phyloP scores from a whole-genome alignment of 2,888 invertebrate species.

The Argynnis bischoffii region DNA sequence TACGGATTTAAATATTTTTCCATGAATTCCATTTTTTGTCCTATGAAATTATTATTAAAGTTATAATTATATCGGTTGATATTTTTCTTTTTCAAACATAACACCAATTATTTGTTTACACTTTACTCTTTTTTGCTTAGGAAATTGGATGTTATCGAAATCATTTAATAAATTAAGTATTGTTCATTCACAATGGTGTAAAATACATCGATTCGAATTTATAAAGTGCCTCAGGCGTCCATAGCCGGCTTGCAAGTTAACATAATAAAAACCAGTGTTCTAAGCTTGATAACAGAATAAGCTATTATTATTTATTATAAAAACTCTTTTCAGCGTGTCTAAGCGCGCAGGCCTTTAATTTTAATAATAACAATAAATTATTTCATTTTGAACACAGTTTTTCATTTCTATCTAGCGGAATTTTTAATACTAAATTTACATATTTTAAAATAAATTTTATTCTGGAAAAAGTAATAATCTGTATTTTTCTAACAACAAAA shows the following conservation, averaged over 20 bases:
- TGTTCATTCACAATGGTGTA: conserved; percentile 18
- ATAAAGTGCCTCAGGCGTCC: conserved; percentile 17
- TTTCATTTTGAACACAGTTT: no score
- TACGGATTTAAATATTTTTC: conserved; percentile 17
- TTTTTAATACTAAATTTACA: no score
- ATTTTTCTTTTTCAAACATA: no score
- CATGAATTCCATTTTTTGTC: background rate
- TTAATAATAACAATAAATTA: no score
- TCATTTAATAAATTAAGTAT: conserved; percentile 17
- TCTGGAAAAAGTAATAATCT: no score
- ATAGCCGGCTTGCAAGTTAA: conserved; percentile 9
- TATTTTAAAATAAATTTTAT: no score
- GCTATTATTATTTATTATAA: background rate
- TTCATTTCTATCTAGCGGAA: no score
- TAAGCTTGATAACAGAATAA: conserved; percentile 7
- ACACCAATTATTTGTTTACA: no score
- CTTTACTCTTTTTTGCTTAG: no score
- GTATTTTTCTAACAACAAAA: no score
- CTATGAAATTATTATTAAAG: background rate
- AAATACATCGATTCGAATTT: conserved; percentile 19
- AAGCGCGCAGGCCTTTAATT: no score
- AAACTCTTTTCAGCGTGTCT: background rate
- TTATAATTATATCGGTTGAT: background rate
- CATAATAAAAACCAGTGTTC: conserved; percentile 17
- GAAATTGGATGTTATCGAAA: background rate